Percentiles rank a stretch among this genome's conserved stretches.
phyloP scores from a whole-genome alignment of 2,113 vertebrate genomes.

The Embiotoca jacksoni region DNA sequence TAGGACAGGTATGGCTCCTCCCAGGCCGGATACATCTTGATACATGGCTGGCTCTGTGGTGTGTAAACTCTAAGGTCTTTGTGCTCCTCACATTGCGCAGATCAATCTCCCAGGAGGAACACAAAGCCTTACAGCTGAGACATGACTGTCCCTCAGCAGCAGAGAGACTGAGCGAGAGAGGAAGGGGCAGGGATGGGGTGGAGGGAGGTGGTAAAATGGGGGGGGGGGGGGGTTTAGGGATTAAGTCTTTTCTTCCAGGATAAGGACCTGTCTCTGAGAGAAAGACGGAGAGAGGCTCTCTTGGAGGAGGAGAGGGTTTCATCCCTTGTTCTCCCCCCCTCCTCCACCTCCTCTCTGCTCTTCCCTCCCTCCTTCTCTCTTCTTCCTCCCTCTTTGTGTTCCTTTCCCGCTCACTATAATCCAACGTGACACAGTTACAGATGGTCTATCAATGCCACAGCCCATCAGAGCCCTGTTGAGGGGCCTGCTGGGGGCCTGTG shows the following conservation, averaged over 20 bases:
- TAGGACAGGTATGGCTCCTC: constrained; percentile 75
- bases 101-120: constrained; percentile 81
- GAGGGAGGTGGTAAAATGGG: constrained; percentile 50
- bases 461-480: constrained; percentile 85
- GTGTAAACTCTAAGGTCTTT: constrained; percentile 73
- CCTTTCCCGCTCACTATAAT: constrained; percentile 81
- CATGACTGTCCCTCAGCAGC: constrained; percentile 71
- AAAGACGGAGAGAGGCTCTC: constrained; percentile 66
- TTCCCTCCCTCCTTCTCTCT: constrained; percentile 73
- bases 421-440: constrained; percentile 89
- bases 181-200: constrained; percentile 12
- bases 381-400: constrained; percentile 83
- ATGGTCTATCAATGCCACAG: constrained; percentile 88
- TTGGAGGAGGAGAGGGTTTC: constrained; percentile 78
- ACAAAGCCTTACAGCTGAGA: constrained; percentile 78
- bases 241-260: constrained; percentile 82
- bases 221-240: constrained; percentile 59
- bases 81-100: constrained; percentile 68
- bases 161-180: constrained; percentile 5
- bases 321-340: constrained; percentile 65
- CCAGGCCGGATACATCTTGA: constrained; percentile 73
- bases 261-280: constrained; percentile 78
- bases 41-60: constrained; percentile 63
- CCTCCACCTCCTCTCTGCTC: constrained; percentile 70
- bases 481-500: constrained; percentile 67